Percentiles rank a stretch among this genome's conserved stretches.
Evolutionary conservation across 2,797 vertebrate species (phyloP).

Genomic region (Gila robusta): DNA sequence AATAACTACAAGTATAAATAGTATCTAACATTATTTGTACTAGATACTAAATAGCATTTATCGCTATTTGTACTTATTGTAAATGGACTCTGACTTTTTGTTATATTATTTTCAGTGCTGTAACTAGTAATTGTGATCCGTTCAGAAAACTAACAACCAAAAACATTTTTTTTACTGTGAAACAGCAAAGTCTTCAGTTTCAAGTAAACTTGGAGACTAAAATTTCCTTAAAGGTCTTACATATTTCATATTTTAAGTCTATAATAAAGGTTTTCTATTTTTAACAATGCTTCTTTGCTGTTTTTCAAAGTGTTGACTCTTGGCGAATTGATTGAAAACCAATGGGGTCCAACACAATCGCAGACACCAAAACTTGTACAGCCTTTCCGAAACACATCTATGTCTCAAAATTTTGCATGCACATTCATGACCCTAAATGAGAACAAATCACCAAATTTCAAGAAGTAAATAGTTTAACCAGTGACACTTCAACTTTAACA

Average conservation of each 20-base stretch:
- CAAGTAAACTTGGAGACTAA: neutral
- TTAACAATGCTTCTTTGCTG: neutral
- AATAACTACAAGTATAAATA: neutral
- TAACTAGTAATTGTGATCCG: neutral
- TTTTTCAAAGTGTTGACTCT: neutral
- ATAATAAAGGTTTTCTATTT: neutral
- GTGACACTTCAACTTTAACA: neutral
- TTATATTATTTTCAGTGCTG: neutral
- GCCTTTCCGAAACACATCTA: conserved; percentile 1
- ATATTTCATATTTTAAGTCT: neutral
- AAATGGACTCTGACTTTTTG: neutral
- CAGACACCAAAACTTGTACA: neutral
- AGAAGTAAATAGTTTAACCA: neutral
- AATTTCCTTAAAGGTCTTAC: neutral
- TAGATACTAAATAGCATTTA: neutral
- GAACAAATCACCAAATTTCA: neutral
- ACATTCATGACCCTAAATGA: neutral
- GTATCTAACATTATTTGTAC: neutral
- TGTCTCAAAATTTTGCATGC: neutral
- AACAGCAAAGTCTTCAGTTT: neutral
- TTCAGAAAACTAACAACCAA: neutral
- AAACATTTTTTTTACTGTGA: neutral
- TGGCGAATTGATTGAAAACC: neutral
- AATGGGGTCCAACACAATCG: neutral
- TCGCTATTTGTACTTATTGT: neutral